Conservation (phyloP, 37 sponge, comb jelly and placozoan genomes). For the Beroe ovata region DNA sequence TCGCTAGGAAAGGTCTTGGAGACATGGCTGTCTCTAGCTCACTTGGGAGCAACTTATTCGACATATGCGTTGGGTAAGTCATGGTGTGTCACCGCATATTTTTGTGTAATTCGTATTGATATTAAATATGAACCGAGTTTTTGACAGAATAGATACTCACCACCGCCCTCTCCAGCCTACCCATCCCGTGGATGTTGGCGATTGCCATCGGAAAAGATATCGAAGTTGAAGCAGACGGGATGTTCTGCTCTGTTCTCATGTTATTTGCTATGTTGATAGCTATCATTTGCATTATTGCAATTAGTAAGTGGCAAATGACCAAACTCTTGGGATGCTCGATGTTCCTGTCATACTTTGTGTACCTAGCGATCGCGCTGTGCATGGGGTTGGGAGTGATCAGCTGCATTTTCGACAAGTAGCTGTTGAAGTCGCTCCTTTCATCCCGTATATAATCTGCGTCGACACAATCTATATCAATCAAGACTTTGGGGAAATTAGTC, state of each 20-base stretch:
- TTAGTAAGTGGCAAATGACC: constrained; percentile 34
- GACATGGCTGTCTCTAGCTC: constrained; percentile 73
- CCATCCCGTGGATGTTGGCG: constrained; percentile 28
- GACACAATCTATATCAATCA: neutral
- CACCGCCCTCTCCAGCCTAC: constrained; percentile 7
- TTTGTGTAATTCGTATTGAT: too few relatives aligned
- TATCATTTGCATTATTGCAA: constrained; percentile 47
- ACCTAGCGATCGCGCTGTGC: constrained; percentile 48
- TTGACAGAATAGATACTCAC: too few relatives aligned
- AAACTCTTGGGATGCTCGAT: constrained; percentile 39
- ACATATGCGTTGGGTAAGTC: constrained; percentile 62
- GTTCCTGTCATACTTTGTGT: constrained; percentile 51
- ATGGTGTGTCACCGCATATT: neutral
- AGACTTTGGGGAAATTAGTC: neutral
- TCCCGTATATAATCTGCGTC: neutral
- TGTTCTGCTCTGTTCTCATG: constrained; percentile 53
- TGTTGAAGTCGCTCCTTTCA: too few relatives aligned
- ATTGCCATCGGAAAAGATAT: constrained; percentile 1
- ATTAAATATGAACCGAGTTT: too few relatives aligned
- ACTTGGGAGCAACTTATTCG: constrained; percentile 70
- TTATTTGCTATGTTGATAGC: constrained; percentile 59
- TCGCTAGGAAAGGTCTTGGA: constrained; percentile 70
- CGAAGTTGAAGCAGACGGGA: constrained; percentile 35
- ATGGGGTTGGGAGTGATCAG: constrained; percentile 10
- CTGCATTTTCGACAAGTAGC: constrained; percentile 46